Evolutionary conservation across 2,797 vertebrate species (phyloP).

Genomic region (Scyliorhinus canicula): DNA sequence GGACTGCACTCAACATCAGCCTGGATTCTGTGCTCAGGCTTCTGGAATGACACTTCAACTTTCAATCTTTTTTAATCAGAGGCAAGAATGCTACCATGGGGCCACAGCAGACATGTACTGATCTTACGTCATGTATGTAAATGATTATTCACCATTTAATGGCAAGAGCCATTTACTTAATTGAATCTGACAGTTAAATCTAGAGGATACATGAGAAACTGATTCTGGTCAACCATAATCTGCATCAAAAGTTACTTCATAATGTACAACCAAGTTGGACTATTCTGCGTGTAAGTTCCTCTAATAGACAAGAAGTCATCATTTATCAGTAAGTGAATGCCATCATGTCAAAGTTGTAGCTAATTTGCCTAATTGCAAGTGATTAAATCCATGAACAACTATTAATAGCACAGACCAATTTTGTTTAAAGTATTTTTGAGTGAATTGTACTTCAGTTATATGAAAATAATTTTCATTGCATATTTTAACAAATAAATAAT

Average conservation of each 20-base stretch:
- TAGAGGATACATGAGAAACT: neutral
- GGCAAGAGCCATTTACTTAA: neutral
- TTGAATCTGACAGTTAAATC: conserved; percentile 13
- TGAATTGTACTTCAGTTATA: neutral
- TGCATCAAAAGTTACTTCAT: neutral
- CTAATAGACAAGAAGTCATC: neutral
- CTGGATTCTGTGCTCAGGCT: neutral
- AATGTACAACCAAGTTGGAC: neutral
- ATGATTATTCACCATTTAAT: neutral
- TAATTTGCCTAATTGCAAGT: neutral
- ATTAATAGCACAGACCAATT: neutral
- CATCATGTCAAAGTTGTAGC: neutral
- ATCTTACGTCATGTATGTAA: neutral
- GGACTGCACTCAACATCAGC: neutral
- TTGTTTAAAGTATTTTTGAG: neutral
- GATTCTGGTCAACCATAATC: conserved; percentile 14
- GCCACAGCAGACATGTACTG: neutral
- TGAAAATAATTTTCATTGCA: neutral
- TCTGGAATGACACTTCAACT: neutral
- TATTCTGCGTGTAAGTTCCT: neutral
- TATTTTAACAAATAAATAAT: neutral
- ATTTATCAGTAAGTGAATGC: neutral
- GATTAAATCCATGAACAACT: neutral
- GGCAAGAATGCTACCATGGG: neutral
- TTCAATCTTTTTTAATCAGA: neutral